A percentile compares a stretch with the other conserved stretches of the same genome.
Evolutionary conservation across 2,797 vertebrate species (phyloP).

Genomic region (Argyrosomus regius): DNA sequence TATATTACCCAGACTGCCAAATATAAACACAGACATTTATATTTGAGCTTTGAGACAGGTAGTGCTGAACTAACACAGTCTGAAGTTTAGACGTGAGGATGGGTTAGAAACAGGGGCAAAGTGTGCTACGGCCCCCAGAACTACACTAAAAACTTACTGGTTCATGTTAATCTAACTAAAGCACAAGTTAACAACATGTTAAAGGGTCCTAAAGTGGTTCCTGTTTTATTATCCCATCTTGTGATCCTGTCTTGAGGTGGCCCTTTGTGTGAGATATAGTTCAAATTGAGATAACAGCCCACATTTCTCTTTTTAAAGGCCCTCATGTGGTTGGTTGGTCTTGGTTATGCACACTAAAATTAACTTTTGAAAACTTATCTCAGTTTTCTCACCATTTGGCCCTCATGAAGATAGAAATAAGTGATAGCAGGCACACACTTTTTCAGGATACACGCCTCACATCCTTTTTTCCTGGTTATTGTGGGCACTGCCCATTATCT

Average conservation of each 20-base stretch:
- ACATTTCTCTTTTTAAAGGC: neutral
- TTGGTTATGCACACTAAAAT: neutral
- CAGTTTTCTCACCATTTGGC: neutral
- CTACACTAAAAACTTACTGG: no score
- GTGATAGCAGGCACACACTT: neutral
- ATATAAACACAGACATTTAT: slow-evolving; percentile 9
- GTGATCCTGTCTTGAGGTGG: neutral
- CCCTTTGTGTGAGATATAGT: neutral
- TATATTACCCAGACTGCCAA: neutral
- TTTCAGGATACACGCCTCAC: neutral
- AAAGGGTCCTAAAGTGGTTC: neutral
- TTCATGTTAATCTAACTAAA: neutral
- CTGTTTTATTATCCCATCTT: neutral
- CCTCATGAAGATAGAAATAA: neutral
- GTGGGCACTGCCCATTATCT: slow-evolving; percentile 27
- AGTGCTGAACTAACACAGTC: no score
- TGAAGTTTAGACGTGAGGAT: neutral
- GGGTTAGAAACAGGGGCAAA: neutral
- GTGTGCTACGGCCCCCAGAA: no score
- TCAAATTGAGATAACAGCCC: no score
- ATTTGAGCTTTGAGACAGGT: neutral
- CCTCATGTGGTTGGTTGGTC: neutral
- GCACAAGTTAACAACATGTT: neutral
- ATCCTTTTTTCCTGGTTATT: neutral
- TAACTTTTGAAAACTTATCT: neutral